Conservation (phyloP, 2,888 invertebrate genomes). For the Ryuthela nishihirai region DNA sequence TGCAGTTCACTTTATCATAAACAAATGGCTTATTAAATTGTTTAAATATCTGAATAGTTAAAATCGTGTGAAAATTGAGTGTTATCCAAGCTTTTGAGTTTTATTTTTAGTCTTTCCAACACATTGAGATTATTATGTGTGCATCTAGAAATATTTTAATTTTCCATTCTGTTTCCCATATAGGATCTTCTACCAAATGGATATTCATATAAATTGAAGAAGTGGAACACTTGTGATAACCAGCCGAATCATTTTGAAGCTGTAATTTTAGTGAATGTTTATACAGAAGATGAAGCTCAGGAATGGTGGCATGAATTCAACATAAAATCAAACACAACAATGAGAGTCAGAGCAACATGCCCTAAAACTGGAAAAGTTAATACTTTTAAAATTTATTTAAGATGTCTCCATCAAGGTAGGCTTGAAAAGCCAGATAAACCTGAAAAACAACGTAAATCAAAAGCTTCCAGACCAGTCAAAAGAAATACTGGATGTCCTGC, state of each 20-base stretch:
- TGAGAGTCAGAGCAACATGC: conserved; percentile 25
- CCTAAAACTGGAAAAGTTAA: conserved; percentile 27
- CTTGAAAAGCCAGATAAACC: conserved; percentile 12
- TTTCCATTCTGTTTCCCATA: no score
- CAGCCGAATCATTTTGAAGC: conserved; percentile 22
- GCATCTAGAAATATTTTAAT: no score
- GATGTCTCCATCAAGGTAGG: conserved; percentile 22
- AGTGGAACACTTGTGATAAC: conserved; percentile 15
- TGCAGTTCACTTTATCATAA: no score
- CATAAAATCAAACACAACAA: conserved; percentile 23
- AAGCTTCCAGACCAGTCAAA: not conserved
- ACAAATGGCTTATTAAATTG: no score
- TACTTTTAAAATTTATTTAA: conserved; percentile 25
- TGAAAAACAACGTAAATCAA: not conserved
- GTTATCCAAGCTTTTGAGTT: no score
- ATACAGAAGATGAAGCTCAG: conserved; percentile 28
- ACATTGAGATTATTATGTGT: no score
- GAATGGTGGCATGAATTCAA: conserved; percentile 32
- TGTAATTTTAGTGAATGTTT: conserved; percentile 18
- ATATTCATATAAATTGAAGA: conserved; percentile 24
- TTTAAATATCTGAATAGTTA: no score
- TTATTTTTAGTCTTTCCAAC: no score
- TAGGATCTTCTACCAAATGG: conserved; percentile 20
- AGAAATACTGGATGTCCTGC: conserved; percentile 27
- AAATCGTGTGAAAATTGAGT: no score